phyloP scores from a whole-genome alignment of 2,797 vertebrate species.

The Malacoraja senta region DNA sequence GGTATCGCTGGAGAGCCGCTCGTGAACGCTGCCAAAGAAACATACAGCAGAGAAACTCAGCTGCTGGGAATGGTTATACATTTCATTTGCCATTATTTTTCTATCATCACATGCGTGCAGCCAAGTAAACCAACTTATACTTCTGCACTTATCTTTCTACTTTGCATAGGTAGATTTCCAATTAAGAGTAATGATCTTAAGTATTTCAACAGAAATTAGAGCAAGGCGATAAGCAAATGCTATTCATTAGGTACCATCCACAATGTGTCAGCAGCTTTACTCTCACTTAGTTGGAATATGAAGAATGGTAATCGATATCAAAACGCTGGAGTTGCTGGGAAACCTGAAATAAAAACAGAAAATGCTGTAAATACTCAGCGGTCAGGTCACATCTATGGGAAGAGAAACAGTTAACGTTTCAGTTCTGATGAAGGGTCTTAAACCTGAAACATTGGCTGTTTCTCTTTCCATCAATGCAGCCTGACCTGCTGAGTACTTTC shows the following conservation, averaged over 20 bases:
- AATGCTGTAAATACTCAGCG: no score
- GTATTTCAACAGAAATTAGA: background rate
- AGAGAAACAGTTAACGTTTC: no score
- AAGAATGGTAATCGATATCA: background rate
- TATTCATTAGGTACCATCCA: background rate
- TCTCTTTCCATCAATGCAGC: no score
- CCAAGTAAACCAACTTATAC: background rate
- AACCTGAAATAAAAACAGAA: no score
- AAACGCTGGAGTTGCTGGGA: no score
- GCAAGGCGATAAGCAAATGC: background rate
- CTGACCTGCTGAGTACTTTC: no score
- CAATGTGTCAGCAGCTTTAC: background rate
- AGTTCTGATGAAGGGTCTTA: no score
- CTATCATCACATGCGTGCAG: background rate
- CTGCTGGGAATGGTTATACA: no score
- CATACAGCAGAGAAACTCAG: constrained; percentile 30
- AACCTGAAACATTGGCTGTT: no score
- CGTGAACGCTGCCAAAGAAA: constrained; percentile 74
- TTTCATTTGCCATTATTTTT: background rate
- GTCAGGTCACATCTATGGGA: no score
- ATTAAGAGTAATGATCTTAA: background rate
- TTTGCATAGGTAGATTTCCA: background rate
- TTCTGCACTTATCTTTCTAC: background rate
- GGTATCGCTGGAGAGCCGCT: constrained; percentile 96
- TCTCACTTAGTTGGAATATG: background rate